Evolutionary conservation across 1,140 invertebrate species (phyloP), one percentile per base, ranked within the genome.

Genomic region (Brachionus sp.): DNA sequence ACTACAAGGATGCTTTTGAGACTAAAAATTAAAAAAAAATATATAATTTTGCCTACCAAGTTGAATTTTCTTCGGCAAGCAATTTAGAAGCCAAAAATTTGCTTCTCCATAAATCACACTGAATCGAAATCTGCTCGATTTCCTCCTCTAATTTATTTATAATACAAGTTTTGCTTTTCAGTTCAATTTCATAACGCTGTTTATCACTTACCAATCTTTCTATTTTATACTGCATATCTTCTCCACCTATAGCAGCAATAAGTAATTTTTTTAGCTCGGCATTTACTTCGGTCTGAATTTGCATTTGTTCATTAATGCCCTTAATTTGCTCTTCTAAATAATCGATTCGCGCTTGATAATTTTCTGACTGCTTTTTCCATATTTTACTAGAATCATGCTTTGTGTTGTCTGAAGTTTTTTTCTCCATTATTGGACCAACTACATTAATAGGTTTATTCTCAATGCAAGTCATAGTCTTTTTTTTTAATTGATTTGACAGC

Each of bases 71-170:
- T 13, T 78, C 77, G n/a, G 46, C 53, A 19, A 78, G n/a, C 42
- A 78, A 33, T 93, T 93, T 95, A 90, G 94, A 95, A 25, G 95
- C 95, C 85, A 97, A 90, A 89, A 95, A 97, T 92, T 97, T 97
- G 86, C 94, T 96, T 84, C 95, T 92, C 95, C 95, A 97, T 78
- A 97, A 94, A 90, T 97, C 95, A 88, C 94, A 95, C 86, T 96
- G 94, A 3, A 95, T 94, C 29, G 94, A 93, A 25, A 97, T 88
- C 91, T 93, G 94, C 87, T 97, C 95, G 3, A 94, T 93, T 90
- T 96, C 94, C 88, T 97, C 95, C 87, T 94, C 93, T 89, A 95
- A 94, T 83, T 88, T 87, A 64, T 92, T 93, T 50, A 95, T 90
- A 87, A 94, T 92, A 88, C 95, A 92, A 9, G 93, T 93, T 57